These are phyloP conservation scores for Parnassius glacialis DNA, from an alignment of 2,888 invertebrate species.

Conservation along the genomic window DNA sequence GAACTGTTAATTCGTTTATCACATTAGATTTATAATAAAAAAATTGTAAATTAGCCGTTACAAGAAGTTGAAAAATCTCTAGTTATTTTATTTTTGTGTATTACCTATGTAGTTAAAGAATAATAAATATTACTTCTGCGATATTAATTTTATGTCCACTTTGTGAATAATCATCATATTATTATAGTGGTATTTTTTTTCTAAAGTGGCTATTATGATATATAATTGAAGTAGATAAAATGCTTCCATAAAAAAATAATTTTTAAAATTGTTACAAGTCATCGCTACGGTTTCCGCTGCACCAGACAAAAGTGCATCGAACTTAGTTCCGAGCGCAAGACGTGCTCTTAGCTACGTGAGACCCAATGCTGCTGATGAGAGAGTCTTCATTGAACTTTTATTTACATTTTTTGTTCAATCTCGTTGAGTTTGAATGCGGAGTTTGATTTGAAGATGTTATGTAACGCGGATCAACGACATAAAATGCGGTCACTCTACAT, in stretches of 20 bases:
- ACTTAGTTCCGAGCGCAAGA: slow-evolving; percentile 3
- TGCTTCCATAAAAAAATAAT: not conserved
- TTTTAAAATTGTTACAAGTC: slow-evolving; percentile 1
- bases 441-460: slow-evolving; percentile 9
- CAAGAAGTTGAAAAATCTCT: too few species aligned
- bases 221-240: too few species aligned
- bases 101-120: too few species aligned
- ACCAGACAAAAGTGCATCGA: slow-evolving; percentile 19
- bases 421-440: slow-evolving; percentile 1
- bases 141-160: too few species aligned
- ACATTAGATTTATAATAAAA: too few species aligned
- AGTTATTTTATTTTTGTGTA: too few species aligned
- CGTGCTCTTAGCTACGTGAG: slow-evolving; percentile 1
- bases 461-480: slow-evolving; percentile 11
- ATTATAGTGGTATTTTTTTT: too few species aligned
- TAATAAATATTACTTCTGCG: too few species aligned
- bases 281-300: slow-evolving; percentile 14
- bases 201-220: too few species aligned
- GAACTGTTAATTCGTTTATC: too few species aligned
- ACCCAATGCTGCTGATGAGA: not conserved
- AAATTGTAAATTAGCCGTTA: too few species aligned
- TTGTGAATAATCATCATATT: too few species aligned
- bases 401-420: slow-evolving; percentile 9
- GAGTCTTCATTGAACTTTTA: slow-evolving; percentile 8
- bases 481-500: not conserved